Conservation (phyloP, 2,888 invertebrate genomes). For the Augochlorella aurata region DNA sequence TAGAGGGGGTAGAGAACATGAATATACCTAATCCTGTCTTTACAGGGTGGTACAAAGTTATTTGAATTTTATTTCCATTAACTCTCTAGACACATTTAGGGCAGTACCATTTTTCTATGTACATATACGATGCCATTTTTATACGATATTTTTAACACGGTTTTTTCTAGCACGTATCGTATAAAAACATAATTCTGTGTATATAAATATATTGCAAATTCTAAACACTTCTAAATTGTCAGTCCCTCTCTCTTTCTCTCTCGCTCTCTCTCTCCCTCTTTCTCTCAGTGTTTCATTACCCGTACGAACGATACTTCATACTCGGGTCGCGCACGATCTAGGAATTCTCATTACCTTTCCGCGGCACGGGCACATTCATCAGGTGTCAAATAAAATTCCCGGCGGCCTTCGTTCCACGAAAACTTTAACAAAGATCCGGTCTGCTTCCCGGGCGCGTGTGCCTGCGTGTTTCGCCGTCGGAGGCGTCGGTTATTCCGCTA, state of each 20-base stretch:
- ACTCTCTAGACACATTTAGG: too few relatives aligned
- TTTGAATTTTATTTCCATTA: too few relatives aligned
- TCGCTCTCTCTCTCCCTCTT: neutral
- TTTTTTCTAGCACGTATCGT: too few relatives aligned
- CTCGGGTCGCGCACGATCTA: conserved; percentile 57
- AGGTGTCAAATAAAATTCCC: conserved; percentile 70
- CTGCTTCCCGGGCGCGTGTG: neutral
- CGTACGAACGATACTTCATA: conserved; percentile 60
- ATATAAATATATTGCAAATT: too few relatives aligned
- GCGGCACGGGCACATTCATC: conserved; percentile 65
- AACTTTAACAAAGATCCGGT: conserved; percentile 67
- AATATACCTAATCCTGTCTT: too few relatives aligned
- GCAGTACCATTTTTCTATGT: too few relatives aligned
- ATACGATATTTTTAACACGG: too few relatives aligned
- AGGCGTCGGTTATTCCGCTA: conserved; percentile 45
- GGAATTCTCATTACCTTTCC: conserved; percentile 68
- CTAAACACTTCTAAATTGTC: too few relatives aligned
- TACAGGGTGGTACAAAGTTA: too few relatives aligned
- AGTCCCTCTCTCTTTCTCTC: neutral
- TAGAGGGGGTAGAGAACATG: too few relatives aligned
- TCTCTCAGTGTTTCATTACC: conserved; percentile 60
- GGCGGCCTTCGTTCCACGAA: conserved; percentile 45
- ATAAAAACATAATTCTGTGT: too few relatives aligned
- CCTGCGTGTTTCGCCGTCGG: neutral
- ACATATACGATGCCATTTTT: too few relatives aligned